A percentile compares a stretch with the other conserved stretches of the same genome.
Evolutionary conservation across 2,797 vertebrate species (phyloP).

Genomic region (Microcaecilia unicolor): DNA sequence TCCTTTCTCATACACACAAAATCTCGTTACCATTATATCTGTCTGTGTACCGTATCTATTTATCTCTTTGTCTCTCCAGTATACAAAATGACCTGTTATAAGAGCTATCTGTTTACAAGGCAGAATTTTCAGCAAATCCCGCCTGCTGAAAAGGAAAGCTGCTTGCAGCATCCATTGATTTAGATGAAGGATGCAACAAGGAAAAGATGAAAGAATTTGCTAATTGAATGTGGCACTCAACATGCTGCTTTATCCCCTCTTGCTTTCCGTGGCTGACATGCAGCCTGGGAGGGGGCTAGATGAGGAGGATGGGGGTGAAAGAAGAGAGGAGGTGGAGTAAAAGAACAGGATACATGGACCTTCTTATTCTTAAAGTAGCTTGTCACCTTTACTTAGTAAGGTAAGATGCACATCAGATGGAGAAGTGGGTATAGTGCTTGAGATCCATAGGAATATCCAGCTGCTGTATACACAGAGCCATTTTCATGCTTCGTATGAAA

Average conservation of each 20-base stretch:
- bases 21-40: no score
- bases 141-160: not conserved
- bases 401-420: constrained; percentile 24
- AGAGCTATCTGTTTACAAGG: no score
- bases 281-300: constrained; percentile 24
- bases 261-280: constrained; percentile 28
- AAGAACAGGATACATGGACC: not conserved
- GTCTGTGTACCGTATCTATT: no score
- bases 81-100: no score
- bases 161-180: constrained; percentile 32
- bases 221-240: constrained; percentile 52
- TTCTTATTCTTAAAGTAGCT: not conserved
- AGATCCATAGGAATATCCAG: constrained; percentile 37
- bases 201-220: constrained; percentile 43
- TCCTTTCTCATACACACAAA: no score
- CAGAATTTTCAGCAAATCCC: not conserved
- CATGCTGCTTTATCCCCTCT: constrained; percentile 48
- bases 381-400: constrained; percentile 23
- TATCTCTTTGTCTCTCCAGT: no score
- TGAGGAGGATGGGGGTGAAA: constrained; percentile 6
- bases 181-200: constrained; percentile 21
- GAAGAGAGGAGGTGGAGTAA: not conserved
- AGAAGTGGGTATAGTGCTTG: constrained; percentile 20
- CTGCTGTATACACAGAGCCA: constrained; percentile 19
- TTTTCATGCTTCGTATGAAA: no score